phyloP scores from a whole-genome alignment of 2,113 vertebrate genomes.

The Xerus inauris region DNA sequence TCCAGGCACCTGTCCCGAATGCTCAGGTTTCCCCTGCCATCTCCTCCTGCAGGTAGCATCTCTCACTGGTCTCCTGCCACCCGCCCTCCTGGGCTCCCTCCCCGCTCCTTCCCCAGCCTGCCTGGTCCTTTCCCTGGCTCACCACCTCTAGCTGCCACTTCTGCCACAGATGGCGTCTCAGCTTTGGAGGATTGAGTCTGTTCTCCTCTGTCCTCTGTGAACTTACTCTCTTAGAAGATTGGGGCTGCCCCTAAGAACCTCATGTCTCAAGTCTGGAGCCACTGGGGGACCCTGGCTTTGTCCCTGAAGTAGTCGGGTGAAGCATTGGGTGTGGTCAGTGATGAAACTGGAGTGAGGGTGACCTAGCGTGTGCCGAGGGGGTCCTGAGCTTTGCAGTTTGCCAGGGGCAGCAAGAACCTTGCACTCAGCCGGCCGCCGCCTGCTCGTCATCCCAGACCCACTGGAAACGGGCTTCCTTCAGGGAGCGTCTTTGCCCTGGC shows the following conservation, averaged over 20 bases:
- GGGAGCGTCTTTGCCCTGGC: not conserved
- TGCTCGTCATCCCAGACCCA: too few species aligned
- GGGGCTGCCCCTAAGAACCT: not conserved
- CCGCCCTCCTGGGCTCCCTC: not conserved
- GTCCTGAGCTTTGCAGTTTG: too few species aligned
- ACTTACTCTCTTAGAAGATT: not conserved
- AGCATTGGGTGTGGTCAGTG: not conserved
- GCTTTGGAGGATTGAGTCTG: not conserved
- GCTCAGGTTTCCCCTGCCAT: not conserved
- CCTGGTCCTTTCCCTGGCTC: too few species aligned
- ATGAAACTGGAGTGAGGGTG: not conserved
- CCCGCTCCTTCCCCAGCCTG: not conserved
- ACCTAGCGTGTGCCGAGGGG: too few species aligned
- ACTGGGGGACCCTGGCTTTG: not conserved
- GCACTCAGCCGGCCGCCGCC: too few species aligned
- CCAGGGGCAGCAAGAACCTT: too few species aligned
- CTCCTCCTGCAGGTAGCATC: not conserved
- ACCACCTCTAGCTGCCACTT: not conserved
- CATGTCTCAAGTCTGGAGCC: not conserved
- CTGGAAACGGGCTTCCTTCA: not conserved
- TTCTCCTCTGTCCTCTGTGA: not conserved
- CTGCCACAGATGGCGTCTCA: not conserved
- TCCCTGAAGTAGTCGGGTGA: not conserved
- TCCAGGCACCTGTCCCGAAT: not conserved
- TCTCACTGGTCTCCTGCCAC: not conserved